phyloP scores from a whole-genome alignment of 2,888 invertebrate genomes.

The Metacarcinus magister region DNA sequence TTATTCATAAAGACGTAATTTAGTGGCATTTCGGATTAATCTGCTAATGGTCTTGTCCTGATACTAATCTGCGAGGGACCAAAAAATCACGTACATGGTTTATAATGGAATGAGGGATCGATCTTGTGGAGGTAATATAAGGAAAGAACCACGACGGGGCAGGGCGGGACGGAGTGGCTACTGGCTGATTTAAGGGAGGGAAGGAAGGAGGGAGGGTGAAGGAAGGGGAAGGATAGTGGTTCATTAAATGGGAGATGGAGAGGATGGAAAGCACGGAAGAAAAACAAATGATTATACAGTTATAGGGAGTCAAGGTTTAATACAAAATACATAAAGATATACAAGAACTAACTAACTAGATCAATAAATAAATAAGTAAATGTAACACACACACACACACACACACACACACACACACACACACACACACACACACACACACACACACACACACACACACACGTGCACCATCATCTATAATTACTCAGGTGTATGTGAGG shows the following conservation, averaged over 20 bases:
- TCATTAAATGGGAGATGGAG: neutral
- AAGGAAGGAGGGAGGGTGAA: neutral
- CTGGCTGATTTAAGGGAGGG: neutral
- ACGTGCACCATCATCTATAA: neutral
- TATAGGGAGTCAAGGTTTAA: neutral
- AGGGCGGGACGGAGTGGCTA: neutral
- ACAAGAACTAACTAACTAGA: neutral
- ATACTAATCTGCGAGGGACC: neutral
- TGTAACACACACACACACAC: conserved; percentile 27
- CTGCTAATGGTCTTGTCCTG: neutral
- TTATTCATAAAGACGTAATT: neutral
- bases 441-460: neutral
- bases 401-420: conserved; percentile 39
- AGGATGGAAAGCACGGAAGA: neutral
- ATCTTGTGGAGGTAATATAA: neutral
- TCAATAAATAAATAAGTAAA: too few relatives aligned
- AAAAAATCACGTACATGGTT: neutral
- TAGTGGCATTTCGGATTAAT: neutral
- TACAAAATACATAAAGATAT: neutral
- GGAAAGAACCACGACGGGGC: neutral
- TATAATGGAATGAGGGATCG: neutral
- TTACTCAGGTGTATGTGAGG: neutral
- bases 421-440: neutral
- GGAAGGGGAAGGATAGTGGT: neutral
- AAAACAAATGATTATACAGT: neutral